phyloP scores from a whole-genome alignment of 2,113 vertebrate species.

The Felis chaus region DNA sequence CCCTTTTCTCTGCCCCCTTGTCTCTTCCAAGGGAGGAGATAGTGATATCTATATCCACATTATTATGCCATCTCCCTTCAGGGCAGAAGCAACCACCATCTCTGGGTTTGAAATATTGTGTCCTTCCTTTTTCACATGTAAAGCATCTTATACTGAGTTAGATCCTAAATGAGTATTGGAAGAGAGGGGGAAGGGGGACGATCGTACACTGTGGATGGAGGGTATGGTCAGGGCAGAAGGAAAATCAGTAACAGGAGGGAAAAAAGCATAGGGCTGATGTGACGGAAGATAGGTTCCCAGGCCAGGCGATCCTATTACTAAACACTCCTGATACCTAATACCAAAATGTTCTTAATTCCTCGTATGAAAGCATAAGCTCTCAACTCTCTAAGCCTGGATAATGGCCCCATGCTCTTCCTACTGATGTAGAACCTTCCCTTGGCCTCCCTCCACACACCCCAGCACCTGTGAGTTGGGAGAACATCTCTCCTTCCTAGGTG shows the following conservation, averaged over 20 bases:
- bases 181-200: accelerated
- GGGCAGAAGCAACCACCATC: not conserved
- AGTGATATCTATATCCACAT: accelerated
- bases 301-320: not conserved
- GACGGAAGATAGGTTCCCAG: not conserved
- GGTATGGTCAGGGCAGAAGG: not conserved
- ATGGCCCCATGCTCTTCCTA: not conserved
- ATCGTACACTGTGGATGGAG: not conserved
- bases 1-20: not conserved
- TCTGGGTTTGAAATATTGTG: not conserved
- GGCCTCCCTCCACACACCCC: too few relatives aligned
- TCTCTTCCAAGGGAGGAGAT: not conserved
- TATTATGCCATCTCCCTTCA: not conserved
- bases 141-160: not conserved
- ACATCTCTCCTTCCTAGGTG: not conserved
- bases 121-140: not conserved
- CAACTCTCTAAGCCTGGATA: not conserved
- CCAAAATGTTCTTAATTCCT: too few relatives aligned
- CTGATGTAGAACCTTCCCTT: accelerated
- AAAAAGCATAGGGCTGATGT: not conserved
- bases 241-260: not conserved
- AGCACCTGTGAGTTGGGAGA: not conserved
- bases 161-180: not conserved
- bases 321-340: too few relatives aligned
- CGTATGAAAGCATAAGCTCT: not conserved